Evolutionary conservation across 2,113 vertebrate genomes (phyloP), one percentile per base, ranked within the genome.

Genomic region (Lasiurus cinereus): DNA sequence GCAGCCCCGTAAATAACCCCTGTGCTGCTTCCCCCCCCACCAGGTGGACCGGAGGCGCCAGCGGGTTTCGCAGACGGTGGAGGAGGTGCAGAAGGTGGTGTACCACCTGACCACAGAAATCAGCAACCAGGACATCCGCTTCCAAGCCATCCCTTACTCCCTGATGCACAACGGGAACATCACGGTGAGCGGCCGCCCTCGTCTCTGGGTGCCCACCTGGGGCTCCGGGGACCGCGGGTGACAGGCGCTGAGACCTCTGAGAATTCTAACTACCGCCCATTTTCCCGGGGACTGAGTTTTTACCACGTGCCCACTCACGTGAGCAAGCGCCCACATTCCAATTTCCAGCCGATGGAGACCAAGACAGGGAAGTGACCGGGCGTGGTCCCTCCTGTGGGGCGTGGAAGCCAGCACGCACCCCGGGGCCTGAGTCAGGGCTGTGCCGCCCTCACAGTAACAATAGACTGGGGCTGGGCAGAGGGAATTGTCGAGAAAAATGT

Each of bases 101-200:
- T 98, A 98, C 79, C 94, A 96, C 18, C 93, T 99, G 94, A 99
- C 99, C 0, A 14, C 97, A 8, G 98, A 98, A 73, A 98, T 99
- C 97, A 99, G 99, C 94, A 86, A n/a, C 90, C 99, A 98, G 78
- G 99, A 99, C 14, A 29, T 92, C 4, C 97, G 98, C 56, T 99
- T 99, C 96, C 98, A 99, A 94, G 97, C 98, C 1, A 98, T 99
- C 97, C 98, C 98, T 88, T 98, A 97, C 96, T 98, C 98, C 77
- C 98, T 98, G 62, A 97, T 98, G 19, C 98, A 99, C 97, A 99
- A 98, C 86, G 98, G 98, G 84, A 98, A 98, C 97, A 96, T 99
- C 46, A 98, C 98, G 98, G 98, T 99, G 97, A 82, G 88, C 21
- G 2, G 5, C 11, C 54, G 52, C 39, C 0, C 19, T 4, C n/a